Evolutionary conservation across 2,797 vertebrate genomes (phyloP), one percentile per base, ranked within the genome.

Genomic region (Pseudochirops corinnae): DNA sequence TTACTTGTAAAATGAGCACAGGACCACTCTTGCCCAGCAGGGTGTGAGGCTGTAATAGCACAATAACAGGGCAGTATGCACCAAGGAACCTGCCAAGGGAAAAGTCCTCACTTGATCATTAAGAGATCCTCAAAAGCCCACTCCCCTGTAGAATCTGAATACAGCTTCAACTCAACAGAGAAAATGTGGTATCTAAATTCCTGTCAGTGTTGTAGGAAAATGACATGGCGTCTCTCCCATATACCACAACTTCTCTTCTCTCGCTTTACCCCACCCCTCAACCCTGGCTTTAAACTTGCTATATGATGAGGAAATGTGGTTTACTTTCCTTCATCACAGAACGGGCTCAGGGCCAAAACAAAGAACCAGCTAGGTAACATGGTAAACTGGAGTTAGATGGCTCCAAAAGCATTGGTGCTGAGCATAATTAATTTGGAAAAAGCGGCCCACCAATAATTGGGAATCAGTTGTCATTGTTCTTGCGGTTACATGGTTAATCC

Each of bases 1-100:
- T 93, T 93, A 94, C 58, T 82, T 46, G n/a, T 14, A n/a, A n/a
- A 91, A 87, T 46, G 74, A 87, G 18, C 31, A 82, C 16, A 90
- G 74, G 6, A 90, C 57, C 90, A 62, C 31, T 90, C 55, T n/a
- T 16, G 74, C 29, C 93, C 56, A 91, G 92, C 56, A 60, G 82
- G 53, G 62, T 92, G 82, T 90, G 53, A 92, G 52, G 53, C 52
- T 55, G 18, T 3, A 92, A 53, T 55, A 39, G 16, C 1, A 96
- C 33, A 92, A 53, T 91, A 57, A 55, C 1, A 56, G 74, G 21
- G 50, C 9, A 55, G 28, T 31, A 74, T 39, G 21, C 33, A 93
- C 24, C 39, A 50, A 92, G 56, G 29, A 90, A 90, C 53, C 56
- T 24, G 56, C 0, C 14, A 91, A 46, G 13, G 46, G 13, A 60